A percentile compares a stretch with the other conserved stretches of the same genome.
Conservation (phyloP, 2,888 invertebrate species). For the Drosophila mercatorum region DNA sequence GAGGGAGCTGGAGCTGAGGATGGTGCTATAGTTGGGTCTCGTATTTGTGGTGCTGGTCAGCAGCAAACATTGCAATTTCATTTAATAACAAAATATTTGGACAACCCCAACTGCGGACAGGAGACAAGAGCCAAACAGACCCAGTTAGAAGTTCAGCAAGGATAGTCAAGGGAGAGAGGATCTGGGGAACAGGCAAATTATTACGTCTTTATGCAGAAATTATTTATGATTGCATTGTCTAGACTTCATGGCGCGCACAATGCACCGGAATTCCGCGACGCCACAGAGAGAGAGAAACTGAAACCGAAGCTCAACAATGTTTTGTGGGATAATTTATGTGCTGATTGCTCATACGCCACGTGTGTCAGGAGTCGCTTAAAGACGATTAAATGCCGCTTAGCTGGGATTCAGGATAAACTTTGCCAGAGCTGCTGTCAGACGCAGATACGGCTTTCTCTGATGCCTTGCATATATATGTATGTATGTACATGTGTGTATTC, state of each 20-base stretch:
- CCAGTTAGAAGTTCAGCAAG: slow-evolving; percentile 29
- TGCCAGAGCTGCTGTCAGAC: not conserved
- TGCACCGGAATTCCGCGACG: slow-evolving; percentile 75
- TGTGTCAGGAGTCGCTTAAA: slow-evolving; percentile 41
- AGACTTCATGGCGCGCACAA: slow-evolving; percentile 70
- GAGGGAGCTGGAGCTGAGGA: slow-evolving; percentile 37
- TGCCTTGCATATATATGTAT: not conserved
- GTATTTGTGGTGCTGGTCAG: slow-evolving; percentile 59
- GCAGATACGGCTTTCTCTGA: slow-evolving; percentile 3
- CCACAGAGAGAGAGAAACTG: slow-evolving; percentile 17
- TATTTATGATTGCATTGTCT: slow-evolving; percentile 79
- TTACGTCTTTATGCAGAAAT: slow-evolving; percentile 77
- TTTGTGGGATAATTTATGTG: slow-evolving; percentile 61
- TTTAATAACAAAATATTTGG: slow-evolving; percentile 78
- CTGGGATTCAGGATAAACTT: not conserved
- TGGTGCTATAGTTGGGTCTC: slow-evolving; percentile 1
- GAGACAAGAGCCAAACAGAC: slow-evolving; percentile 4
- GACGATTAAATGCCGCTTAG: slow-evolving; percentile 38
- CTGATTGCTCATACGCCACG: slow-evolving; percentile 70
- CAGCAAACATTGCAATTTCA: slow-evolving; percentile 76
- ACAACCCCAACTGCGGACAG: slow-evolving; percentile 23
- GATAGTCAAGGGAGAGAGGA: slow-evolving; percentile 12
- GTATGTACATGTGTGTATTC: not conserved
- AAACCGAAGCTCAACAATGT: slow-evolving; percentile 47
- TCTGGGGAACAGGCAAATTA: slow-evolving; percentile 50